Evolutionary conservation across 2,797 vertebrate species (phyloP), one percentile per base, ranked within the genome.

Genomic region (Naso thynnoides): DNA sequence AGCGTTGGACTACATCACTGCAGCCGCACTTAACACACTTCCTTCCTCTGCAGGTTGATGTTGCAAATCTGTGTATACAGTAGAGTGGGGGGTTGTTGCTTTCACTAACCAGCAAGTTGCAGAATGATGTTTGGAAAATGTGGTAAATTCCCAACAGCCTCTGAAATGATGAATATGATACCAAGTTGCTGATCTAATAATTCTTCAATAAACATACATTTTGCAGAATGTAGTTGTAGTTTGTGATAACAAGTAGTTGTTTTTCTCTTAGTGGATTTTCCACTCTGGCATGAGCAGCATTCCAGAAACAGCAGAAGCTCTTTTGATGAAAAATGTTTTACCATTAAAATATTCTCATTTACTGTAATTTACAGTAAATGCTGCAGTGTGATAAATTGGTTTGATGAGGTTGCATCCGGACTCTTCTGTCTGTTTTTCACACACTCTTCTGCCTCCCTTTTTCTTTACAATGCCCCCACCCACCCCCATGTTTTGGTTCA

Each of bases 341-440:
- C 47, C 45, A 49, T 66, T 44, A 72, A 79, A 75, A 75, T 26
- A 60, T 56, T 78, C 73, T 31, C 64, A 67, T 82, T 85, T 63
- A 64, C 56, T 67, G 69, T 26, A 41, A n/a, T n/a, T n/a, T n/a
- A n/a, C n/a, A n/a, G n/a, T n/a, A n/a, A n/a, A n/a, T n/a, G 63
- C 73, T 61, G 42, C 33, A 77, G 63, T 81, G 81, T 79, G 70
- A 80, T 65, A 73, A n/a, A n/a, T n/a, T 77, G 70, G 44, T 81
- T 77, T 82, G 60, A 86, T 73, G 75, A 78, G 80, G 77, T 86
- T 13, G 36, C 57, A 66, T 50, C 72, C 76, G 84, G 84, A 84
- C 67, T 83, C 73, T 67, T 60, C 65, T 64, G 41, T 73, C 44
- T 60, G 23, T 77, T 62, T 70, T 58, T 52, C 74, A 69, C 62